phyloP scores from a whole-genome alignment of 2,797 vertebrate genomes.

The Nothura maculosa region DNA sequence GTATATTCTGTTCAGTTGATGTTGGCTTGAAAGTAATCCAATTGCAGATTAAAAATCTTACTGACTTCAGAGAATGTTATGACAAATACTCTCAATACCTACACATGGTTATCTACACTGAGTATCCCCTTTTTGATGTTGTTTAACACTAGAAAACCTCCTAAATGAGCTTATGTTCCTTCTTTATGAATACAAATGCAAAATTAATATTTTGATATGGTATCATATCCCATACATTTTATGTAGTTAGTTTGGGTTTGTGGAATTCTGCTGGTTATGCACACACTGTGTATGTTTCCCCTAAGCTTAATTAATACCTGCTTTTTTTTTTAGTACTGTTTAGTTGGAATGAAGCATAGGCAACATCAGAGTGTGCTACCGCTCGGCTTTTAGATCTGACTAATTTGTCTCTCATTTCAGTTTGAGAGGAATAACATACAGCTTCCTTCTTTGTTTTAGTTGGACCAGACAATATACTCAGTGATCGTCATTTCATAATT shows the following conservation, averaged over 20 bases:
- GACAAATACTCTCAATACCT: neutral
- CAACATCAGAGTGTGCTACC: neutral
- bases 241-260: neutral
- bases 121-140: no score
- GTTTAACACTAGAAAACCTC: neutral
- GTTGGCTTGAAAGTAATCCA: neutral
- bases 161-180: slow-evolving; percentile 6
- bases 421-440: neutral
- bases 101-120: neutral
- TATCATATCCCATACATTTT: neutral
- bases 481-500: slow-evolving; percentile 91
- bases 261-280: neutral
- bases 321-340: neutral
- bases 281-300: neutral
- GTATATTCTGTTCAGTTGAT: neutral
- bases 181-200: neutral
- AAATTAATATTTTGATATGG: neutral
- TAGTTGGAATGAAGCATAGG: neutral
- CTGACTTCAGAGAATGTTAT: neutral
- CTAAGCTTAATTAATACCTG: neutral
- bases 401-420: neutral
- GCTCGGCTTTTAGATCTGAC: neutral
- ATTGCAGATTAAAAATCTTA: neutral
- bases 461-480: slow-evolving; percentile 85
- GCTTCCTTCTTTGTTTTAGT: slow-evolving; percentile 82